Conservation (phyloP, 2,797 vertebrate species). For the Pipistrellus kuhlii region DNA sequence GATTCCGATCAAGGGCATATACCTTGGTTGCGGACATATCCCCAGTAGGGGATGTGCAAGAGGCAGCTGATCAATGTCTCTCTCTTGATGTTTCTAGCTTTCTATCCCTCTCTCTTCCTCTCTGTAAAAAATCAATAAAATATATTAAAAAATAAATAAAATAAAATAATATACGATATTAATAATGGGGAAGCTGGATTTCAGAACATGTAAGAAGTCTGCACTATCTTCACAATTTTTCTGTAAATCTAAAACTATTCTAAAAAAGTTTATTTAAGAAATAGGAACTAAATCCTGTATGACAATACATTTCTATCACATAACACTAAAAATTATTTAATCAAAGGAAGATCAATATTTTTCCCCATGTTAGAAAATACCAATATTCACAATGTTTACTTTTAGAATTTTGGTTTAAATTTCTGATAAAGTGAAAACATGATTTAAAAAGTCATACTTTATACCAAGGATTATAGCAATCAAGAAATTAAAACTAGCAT, state of each 20-base stretch:
- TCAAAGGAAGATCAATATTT: not conserved
- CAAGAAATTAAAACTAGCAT: conserved; percentile 9
- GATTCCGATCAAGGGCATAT: no score
- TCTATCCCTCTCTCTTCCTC: no score
- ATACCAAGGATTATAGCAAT: not conserved
- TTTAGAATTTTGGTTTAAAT: conserved; percentile 52
- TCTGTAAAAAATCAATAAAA: no score
- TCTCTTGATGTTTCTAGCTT: no score
- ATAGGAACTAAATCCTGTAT: conserved; percentile 29
- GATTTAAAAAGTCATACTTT: not conserved
- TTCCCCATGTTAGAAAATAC: not conserved
- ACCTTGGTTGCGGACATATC: no score
- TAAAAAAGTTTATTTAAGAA: conserved; percentile 48
- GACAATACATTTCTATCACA: conserved; percentile 48
- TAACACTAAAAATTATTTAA: conserved; percentile 52
- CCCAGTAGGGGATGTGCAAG: no score
- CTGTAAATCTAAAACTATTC: conserved; percentile 37
- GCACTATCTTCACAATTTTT: conserved; percentile 12
- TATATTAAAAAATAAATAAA: no score
- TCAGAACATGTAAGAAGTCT: not conserved
- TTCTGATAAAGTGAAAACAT: conserved; percentile 41
- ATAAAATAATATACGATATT: not conserved
- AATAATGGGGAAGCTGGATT: conserved; percentile 16
- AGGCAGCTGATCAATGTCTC: no score
- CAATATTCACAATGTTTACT: conserved; percentile 39